Evolutionary conservation across 1,140 invertebrate species (phyloP).

Genomic region (Chelonus insularis): DNA sequence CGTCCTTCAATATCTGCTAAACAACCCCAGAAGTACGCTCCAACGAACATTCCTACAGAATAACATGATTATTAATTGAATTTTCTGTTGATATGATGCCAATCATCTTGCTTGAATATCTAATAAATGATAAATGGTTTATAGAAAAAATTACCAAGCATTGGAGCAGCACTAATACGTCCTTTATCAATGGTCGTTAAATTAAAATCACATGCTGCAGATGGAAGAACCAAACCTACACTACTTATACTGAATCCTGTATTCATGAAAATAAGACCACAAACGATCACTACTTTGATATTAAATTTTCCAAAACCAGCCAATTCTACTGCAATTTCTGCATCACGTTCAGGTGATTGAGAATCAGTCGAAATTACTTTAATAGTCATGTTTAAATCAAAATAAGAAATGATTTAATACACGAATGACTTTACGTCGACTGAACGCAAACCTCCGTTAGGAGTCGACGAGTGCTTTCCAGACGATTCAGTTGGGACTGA

Average conservation of each 20-base stretch:
- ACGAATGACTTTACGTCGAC: too few relatives aligned
- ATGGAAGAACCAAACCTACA: constrained; percentile 63
- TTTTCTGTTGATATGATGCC: too few relatives aligned
- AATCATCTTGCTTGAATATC: too few relatives aligned
- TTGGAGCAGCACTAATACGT: constrained; percentile 51
- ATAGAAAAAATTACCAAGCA: constrained; percentile 51
- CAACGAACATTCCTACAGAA: constrained; percentile 59
- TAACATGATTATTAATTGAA: too few relatives aligned
- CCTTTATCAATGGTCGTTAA: constrained; percentile 63
- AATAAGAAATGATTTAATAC: too few relatives aligned
- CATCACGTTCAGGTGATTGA: not conserved
- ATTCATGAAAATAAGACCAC: constrained; percentile 63
- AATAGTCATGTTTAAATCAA: too few relatives aligned
- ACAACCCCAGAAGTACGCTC: constrained; percentile 60
- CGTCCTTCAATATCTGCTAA: constrained; percentile 58
- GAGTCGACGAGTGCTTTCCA: too few relatives aligned
- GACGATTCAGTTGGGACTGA: too few relatives aligned
- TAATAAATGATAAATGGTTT: too few relatives aligned
- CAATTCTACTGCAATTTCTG: not conserved
- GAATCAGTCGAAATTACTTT: not conserved
- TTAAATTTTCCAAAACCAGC: constrained; percentile 64
- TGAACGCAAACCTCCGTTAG: too few relatives aligned
- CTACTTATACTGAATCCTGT: constrained; percentile 53
- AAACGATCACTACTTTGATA: constrained; percentile 56
- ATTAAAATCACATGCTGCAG: constrained; percentile 63